These are phyloP conservation scores for Oreochromis mossambicus DNA, from an alignment of 2,797 vertebrate species.

Conservation along the genomic window DNA sequence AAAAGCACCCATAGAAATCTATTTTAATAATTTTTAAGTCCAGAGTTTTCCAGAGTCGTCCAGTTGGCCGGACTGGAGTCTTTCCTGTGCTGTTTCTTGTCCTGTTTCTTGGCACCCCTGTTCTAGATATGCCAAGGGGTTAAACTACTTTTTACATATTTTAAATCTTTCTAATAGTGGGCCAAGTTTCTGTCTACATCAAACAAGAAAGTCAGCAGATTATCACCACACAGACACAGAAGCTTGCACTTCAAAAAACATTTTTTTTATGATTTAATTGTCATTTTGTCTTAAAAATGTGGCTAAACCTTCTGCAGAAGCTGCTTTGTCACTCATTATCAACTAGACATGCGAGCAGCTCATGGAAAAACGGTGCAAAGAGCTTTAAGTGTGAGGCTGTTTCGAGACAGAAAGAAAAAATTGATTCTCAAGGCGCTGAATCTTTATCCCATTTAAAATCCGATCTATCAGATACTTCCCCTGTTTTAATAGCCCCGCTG, in stretches of 20 bases:
- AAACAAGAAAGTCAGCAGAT: background rate
- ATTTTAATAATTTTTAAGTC: background rate
- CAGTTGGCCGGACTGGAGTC: background rate
- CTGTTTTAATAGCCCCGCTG: background rate
- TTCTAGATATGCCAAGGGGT: background rate
- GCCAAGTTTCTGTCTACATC: background rate
- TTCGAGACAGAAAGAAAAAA: background rate
- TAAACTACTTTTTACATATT: background rate
- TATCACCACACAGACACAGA: background rate
- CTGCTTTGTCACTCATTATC: background rate
- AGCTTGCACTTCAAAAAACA: background rate
- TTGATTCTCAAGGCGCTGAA: background rate
- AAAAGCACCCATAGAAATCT: background rate
- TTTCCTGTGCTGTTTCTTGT: rapidly evolving
- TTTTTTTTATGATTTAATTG: background rate
- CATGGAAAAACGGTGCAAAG: background rate
- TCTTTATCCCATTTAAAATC: background rate
- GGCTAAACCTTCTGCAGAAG: background rate
- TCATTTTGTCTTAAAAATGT: background rate
- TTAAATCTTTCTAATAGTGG: background rate
- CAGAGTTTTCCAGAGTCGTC: background rate
- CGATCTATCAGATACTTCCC: background rate
- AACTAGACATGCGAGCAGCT: background rate
- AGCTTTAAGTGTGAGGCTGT: background rate
- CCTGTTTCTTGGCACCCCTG: background rate